A percentile compares a stretch with the other conserved stretches of the same genome.
Conservation (phyloP, 2,113 vertebrate genomes). For the Pituophis catenifer region DNA sequence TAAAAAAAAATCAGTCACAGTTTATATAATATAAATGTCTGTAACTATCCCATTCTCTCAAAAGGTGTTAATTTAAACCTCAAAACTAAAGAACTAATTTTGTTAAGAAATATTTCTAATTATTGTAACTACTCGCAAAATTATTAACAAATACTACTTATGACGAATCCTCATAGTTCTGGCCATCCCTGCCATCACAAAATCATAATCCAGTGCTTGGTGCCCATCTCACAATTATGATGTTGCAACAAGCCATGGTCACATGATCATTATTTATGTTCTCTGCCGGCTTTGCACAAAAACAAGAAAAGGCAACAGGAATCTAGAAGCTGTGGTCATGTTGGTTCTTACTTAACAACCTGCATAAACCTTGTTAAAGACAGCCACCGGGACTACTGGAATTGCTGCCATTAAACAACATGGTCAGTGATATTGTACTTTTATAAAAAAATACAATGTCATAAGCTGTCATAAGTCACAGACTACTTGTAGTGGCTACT, state of each 20-base stretch:
- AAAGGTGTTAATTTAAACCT: neutral
- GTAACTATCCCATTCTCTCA: neutral
- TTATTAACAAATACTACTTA: neutral
- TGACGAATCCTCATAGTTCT: neutral
- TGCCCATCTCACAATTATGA: neutral
- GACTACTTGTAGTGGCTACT: neutral
- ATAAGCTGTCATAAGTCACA: neutral
- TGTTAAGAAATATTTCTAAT: neutral
- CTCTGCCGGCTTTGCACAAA: neutral
- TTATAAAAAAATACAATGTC: no score
- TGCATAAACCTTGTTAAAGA: neutral
- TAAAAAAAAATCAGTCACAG: slow-evolving; percentile 28
- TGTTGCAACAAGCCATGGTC: neutral
- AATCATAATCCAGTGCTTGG: neutral
- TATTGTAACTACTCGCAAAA: neutral
- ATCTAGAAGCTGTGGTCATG: neutral
- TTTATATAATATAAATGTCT: neutral
- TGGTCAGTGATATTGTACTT: neutral
- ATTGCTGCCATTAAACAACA: neutral
- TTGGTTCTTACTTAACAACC: neutral
- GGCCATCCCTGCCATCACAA: neutral
- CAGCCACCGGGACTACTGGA: neutral
- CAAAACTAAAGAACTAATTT: neutral
- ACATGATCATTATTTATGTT: neutral
- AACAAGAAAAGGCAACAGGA: neutral